phyloP scores from a whole-genome alignment of 2,113 vertebrate genomes.

The Triplophysa dalaica region DNA sequence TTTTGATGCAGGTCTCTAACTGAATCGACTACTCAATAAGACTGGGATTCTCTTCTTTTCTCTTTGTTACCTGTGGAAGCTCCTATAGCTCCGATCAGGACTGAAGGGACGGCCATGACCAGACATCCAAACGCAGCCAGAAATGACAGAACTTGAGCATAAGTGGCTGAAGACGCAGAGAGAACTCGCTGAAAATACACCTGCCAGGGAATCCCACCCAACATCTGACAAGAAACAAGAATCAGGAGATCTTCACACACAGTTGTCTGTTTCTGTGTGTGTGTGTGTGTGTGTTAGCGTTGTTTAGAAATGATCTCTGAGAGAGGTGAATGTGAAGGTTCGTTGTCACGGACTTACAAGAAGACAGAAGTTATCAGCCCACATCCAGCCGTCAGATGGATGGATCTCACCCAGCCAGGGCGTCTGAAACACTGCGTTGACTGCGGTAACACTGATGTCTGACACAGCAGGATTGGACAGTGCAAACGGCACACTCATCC shows the following conservation, averaged over 20 bases:
- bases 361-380: conserved; percentile 92
- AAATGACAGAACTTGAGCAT: conserved; percentile 95
- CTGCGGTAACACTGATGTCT: conserved; percentile 86
- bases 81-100: conserved; percentile 93
- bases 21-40: neutral
- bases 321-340: neutral
- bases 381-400: conserved; percentile 80
- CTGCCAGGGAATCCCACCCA: conserved; percentile 98
- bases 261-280: too few species aligned
- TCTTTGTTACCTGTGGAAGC: conserved; percentile 87
- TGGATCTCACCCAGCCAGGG: conserved; percentile 89
- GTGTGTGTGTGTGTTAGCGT: too few species aligned
- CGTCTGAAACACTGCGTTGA: conserved; percentile 79
- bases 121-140: conserved; percentile 93
- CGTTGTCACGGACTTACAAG: conserved; percentile 75
- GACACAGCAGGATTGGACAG: conserved; percentile 88
- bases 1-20: too few species aligned
- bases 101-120: conserved; percentile 90
- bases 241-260: neutral
- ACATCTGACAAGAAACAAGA: conserved; percentile 73
- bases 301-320: too few species aligned
- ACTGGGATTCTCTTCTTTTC: too few species aligned
- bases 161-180: conserved; percentile 94
- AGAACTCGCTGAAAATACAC: conserved; percentile 98
- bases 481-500: conserved; percentile 95